A percentile compares a stretch with the other conserved stretches of the same genome.
Conservation (phyloP, 2,888 invertebrate species). For the Caenorhabditis sp. region DNA sequence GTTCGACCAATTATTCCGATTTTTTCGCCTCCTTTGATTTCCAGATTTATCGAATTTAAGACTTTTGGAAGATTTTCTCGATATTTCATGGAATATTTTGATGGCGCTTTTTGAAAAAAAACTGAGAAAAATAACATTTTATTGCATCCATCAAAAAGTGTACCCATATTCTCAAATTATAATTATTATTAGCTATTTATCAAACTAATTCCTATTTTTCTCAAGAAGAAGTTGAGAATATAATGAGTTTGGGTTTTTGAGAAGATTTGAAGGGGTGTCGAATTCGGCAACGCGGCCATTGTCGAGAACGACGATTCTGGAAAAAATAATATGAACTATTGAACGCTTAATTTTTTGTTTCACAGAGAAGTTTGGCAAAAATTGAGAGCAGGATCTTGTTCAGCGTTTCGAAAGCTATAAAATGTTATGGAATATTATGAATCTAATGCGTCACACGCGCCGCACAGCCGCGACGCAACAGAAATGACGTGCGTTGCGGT, state of each 20-base stretch:
- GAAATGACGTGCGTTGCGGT: no score
- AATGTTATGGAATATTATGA: no score
- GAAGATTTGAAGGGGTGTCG: constrained; percentile 71
- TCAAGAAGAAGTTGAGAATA: constrained; percentile 72
- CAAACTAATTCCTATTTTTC: constrained; percentile 40
- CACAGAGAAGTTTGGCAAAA: no score
- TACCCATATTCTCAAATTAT: no score
- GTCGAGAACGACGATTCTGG: constrained; percentile 73
- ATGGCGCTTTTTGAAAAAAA: constrained; percentile 59
- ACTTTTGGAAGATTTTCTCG: constrained; percentile 79
- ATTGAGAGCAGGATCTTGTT: no score
- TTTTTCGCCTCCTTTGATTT: constrained; percentile 77
- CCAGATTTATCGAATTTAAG: constrained; percentile 81
- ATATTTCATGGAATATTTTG: constrained; percentile 65
- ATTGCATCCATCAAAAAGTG: no score
- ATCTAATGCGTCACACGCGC: no score
- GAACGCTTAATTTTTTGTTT: no score
- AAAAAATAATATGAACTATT: constrained; percentile 35
- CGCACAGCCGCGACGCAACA: no score
- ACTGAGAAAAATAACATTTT: no score
- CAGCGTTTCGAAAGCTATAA: no score
- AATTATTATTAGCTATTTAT: neutral
- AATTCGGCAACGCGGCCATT: constrained; percentile 72
- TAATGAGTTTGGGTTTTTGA: constrained; percentile 69
- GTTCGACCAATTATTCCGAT: constrained; percentile 72